Evolutionary conservation across 2,888 invertebrate species (phyloP).

Genomic region (Elmis aenea): DNA sequence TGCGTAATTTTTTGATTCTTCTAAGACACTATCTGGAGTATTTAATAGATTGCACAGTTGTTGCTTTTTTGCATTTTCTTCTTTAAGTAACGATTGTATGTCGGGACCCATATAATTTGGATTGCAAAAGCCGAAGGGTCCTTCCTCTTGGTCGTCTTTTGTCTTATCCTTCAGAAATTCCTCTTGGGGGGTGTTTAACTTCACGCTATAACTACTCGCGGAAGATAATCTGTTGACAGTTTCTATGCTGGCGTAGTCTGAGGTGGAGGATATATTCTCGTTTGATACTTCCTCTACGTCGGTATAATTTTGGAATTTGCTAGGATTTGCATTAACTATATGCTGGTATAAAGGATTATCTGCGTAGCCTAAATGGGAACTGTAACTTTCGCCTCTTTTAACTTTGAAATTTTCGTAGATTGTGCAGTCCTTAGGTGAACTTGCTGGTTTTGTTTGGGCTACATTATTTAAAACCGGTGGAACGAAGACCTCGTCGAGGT

Average conservation of each 20-base stretch:
- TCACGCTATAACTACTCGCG: conserved; percentile 47
- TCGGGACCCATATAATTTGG: conserved; percentile 71
- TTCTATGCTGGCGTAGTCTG: conserved; percentile 73
- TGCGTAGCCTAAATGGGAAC: conserved; percentile 50
- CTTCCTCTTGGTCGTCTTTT: conserved; percentile 34
- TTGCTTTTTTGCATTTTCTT: conserved; percentile 23
- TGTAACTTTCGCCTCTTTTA: conserved; percentile 52
- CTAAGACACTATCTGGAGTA: conserved; percentile 55
- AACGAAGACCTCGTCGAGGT: conserved; percentile 39
- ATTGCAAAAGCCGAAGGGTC: conserved; percentile 66
- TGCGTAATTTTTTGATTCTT: conserved; percentile 12
- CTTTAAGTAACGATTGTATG: conserved; percentile 42
- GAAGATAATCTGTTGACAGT: conserved; percentile 56
- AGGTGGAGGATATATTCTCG: conserved; percentile 60
- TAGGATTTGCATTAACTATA: conserved; percentile 55
- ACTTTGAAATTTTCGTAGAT: conserved; percentile 52
- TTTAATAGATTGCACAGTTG: conserved; percentile 48
- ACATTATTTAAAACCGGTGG: conserved; percentile 24
- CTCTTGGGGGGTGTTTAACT: conserved; percentile 42
- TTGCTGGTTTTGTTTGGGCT: conserved; percentile 26
- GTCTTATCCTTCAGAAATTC: conserved; percentile 33
- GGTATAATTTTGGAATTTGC: conserved; percentile 53
- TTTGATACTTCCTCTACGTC: conserved; percentile 53
- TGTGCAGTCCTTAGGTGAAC: conserved; percentile 23
- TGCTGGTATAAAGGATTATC: conserved; percentile 51